phyloP scores from a whole-genome alignment of 2,888 invertebrate genomes.

The Pachycephus smyrnensis region DNA sequence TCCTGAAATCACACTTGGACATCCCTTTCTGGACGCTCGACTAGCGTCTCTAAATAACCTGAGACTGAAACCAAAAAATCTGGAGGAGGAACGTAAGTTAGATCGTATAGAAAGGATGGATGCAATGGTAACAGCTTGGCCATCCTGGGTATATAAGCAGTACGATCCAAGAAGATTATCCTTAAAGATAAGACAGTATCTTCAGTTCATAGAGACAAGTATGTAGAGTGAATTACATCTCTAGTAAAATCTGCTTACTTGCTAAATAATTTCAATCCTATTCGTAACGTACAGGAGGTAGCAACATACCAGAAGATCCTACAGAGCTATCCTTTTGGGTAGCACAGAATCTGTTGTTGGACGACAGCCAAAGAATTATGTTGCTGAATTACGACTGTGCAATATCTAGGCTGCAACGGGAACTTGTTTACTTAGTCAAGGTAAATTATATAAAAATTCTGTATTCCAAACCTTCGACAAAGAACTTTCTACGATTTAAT shows the following conservation, averaged over 20 bases:
- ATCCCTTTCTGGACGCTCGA: constrained; percentile 68
- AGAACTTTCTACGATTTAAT: constrained; percentile 28
- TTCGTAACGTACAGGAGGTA: constrained; percentile 58
- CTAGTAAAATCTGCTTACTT: not conserved
- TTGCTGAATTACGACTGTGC: constrained; percentile 78
- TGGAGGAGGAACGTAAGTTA: constrained; percentile 40
- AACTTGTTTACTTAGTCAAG: constrained; percentile 68
- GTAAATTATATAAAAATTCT: constrained; percentile 48
- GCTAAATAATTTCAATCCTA: not conserved
- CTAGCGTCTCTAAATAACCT: constrained; percentile 53
- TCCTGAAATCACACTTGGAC: constrained; percentile 74
- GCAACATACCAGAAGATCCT: constrained; percentile 74
- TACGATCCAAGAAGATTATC: constrained; percentile 71
- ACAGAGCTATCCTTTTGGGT: constrained; percentile 84
- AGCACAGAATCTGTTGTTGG: constrained; percentile 80
- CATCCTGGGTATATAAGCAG: constrained; percentile 75
- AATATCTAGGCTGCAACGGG: constrained; percentile 75
- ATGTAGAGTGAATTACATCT: constrained; percentile 20
- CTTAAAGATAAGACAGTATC: constrained; percentile 60
- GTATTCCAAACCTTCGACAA: constrained; percentile 16
- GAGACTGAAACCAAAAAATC: constrained; percentile 39
- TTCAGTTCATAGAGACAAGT: constrained; percentile 57
- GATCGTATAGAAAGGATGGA: constrained; percentile 61
- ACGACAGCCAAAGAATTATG: constrained; percentile 73
- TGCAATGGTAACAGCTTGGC: constrained; percentile 74